phyloP scores from a whole-genome alignment of 2,113 vertebrate species.

The Hydrochoerus hydrochaeris region DNA sequence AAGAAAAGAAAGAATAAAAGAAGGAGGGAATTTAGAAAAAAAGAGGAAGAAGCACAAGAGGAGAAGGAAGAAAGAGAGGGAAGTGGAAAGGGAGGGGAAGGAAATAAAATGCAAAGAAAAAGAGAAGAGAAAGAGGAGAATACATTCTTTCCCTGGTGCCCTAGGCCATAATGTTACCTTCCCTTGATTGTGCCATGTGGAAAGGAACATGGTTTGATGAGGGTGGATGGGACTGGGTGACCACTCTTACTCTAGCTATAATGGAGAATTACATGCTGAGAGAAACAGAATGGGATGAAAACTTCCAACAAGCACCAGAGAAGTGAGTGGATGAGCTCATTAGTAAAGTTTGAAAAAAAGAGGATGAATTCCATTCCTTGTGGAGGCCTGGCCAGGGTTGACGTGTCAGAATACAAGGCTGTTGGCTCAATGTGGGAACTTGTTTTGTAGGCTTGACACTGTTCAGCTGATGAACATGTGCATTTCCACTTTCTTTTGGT shows the following conservation, averaged over 20 bases:
- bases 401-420: rapidly evolving
- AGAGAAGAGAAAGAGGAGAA: background rate
- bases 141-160: background rate
- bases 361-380: background rate
- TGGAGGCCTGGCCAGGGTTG: background rate
- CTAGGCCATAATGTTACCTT: background rate
- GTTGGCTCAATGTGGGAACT: background rate
- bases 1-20: background rate
- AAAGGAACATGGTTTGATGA: background rate
- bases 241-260: background rate
- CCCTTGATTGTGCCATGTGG: background rate
- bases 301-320: background rate
- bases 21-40: background rate
- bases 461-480: rapidly evolving
- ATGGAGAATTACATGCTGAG: background rate
- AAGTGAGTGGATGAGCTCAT: background rate
- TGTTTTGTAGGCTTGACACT: background rate
- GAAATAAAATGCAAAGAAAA: background rate
- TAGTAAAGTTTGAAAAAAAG: background rate
- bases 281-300: background rate
- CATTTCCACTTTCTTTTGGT: background rate
- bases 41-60: background rate
- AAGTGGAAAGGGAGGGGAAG: background rate
- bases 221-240: background rate
- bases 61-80: background rate